These are phyloP conservation scores for Labrus mixtus DNA, from an alignment of 2,113 vertebrate species.

Conservation along the genomic window DNA sequence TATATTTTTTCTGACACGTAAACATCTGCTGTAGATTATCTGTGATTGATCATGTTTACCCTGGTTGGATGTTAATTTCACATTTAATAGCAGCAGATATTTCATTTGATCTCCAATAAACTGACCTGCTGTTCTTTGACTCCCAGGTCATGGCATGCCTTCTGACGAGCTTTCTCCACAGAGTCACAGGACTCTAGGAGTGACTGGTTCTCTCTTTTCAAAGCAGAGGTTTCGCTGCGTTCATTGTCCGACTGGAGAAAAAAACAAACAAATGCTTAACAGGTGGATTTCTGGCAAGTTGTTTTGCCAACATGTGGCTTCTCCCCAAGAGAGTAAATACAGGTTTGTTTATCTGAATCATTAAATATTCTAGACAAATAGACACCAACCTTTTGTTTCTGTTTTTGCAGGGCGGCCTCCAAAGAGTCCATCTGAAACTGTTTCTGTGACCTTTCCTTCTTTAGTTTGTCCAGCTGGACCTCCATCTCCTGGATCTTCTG, in stretches of 20 bases:
- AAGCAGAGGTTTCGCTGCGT: conserved; percentile 85
- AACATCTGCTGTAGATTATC: too few relatives aligned
- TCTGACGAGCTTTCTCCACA: conserved; percentile 90
- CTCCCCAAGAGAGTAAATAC: neutral
- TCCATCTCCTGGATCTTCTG: conserved; percentile 95
- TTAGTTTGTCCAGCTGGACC: conserved; percentile 90
- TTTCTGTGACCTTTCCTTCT: conserved; percentile 91
- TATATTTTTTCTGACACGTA: too few relatives aligned
- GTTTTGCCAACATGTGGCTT: neutral
- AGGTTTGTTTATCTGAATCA: neutral
- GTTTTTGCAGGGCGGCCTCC: conserved; percentile 91
- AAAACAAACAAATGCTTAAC: neutral
- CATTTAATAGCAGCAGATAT: too few relatives aligned
- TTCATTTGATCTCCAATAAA: conserved; percentile 1
- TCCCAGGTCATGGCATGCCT: conserved; percentile 88
- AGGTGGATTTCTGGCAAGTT: neutral
- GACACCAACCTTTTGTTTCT: conserved; percentile 91
- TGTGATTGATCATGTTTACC: too few relatives aligned
- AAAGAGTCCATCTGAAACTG: conserved; percentile 92
- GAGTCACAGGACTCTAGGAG: conserved; percentile 91
- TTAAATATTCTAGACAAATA: neutral
- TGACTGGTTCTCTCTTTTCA: conserved; percentile 93
- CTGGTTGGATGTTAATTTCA: too few relatives aligned
- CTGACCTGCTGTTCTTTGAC: conserved; percentile 89
- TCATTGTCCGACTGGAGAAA: conserved; percentile 88